Evolutionary conservation across 2,888 invertebrate species (phyloP).

Genomic region (Pterostichus madidus): DNA sequence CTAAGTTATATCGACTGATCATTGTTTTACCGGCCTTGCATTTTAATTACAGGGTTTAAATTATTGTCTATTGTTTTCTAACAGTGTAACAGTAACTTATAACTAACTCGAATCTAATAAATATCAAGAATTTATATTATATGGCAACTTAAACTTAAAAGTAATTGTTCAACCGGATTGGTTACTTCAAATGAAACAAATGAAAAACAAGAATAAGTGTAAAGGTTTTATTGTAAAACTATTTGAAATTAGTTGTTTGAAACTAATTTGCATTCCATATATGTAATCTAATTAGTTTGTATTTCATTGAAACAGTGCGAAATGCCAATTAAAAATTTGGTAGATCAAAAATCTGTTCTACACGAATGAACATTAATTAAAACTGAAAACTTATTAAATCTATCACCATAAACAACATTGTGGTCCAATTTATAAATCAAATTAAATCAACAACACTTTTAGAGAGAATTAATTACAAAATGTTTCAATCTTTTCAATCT

Average conservation of each 20-base stretch:
- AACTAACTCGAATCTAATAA: not conserved
- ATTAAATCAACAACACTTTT: slow-evolving; percentile 7
- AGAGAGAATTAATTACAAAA: slow-evolving; percentile 17
- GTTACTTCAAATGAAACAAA: not conserved
- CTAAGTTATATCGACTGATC: slow-evolving; percentile 43
- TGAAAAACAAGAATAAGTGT: not conserved
- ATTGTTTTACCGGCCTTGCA: slow-evolving; percentile 29
- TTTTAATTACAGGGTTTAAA: slow-evolving; percentile 38
- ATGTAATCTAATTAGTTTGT: not conserved
- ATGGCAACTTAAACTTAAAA: not conserved
- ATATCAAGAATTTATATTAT: not conserved
- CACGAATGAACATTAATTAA: slow-evolving; percentile 40
- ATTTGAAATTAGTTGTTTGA: not conserved
- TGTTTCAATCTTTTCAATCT: too few species aligned
- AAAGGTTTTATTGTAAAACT: not conserved
- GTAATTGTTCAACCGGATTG: slow-evolving; percentile 12
- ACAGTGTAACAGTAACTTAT: slow-evolving; percentile 31
- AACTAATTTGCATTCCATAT: slow-evolving; percentile 3
- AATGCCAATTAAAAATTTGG: slow-evolving; percentile 35
- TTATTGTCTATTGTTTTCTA: slow-evolving; percentile 45
- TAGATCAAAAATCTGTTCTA: slow-evolving; percentile 15
- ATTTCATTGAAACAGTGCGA: slow-evolving; percentile 11
- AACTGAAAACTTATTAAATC: slow-evolving; percentile 37
- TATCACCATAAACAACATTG: slow-evolving; percentile 17
- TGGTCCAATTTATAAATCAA: not conserved